These are phyloP conservation scores for Calephelis virginiensis DNA, from an alignment of 1,140 invertebrate genomes.

Conservation along the genomic window DNA sequence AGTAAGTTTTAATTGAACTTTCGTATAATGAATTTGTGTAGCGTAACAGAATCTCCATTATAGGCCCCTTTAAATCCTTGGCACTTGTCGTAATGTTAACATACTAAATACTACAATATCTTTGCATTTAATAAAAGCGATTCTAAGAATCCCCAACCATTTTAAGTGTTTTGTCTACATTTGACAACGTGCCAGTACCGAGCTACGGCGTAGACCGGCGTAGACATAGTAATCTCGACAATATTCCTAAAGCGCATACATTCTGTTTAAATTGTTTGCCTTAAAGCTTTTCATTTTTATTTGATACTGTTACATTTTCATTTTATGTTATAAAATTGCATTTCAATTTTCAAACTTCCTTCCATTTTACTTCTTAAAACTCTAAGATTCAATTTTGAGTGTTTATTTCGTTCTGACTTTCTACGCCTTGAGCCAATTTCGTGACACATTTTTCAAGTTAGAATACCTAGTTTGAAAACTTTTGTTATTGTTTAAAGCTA, in stretches of 20 bases:
- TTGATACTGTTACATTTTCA: conserved; percentile 1
- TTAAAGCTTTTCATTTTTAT: conserved; percentile 10
- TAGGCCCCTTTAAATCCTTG: too few relatives aligned
- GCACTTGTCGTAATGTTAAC: too few relatives aligned
- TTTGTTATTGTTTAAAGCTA: too few relatives aligned
- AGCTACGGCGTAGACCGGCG: conserved; percentile 7
- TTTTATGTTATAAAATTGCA: background rate
- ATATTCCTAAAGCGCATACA: conserved; percentile 6
- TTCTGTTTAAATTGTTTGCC: conserved; percentile 10
- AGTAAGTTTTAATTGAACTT: too few relatives aligned
- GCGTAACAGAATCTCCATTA: too few relatives aligned
- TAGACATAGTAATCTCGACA: conserved; percentile 13
- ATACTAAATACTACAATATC: background rate
- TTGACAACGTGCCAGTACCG: conserved; percentile 6
- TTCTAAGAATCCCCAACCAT: background rate
- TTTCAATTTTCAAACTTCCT: background rate
- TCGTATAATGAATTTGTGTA: too few relatives aligned
- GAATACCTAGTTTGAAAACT: too few relatives aligned
- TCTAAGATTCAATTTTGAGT: too few relatives aligned
- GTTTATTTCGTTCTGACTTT: too few relatives aligned
- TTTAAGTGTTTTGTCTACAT: conserved; percentile 12
- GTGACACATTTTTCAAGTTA: too few relatives aligned
- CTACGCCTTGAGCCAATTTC: too few relatives aligned
- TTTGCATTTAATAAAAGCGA: background rate
- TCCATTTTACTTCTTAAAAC: too few relatives aligned